Conservation (phyloP, 2,113 vertebrate species). For the Bos indicus region DNA sequence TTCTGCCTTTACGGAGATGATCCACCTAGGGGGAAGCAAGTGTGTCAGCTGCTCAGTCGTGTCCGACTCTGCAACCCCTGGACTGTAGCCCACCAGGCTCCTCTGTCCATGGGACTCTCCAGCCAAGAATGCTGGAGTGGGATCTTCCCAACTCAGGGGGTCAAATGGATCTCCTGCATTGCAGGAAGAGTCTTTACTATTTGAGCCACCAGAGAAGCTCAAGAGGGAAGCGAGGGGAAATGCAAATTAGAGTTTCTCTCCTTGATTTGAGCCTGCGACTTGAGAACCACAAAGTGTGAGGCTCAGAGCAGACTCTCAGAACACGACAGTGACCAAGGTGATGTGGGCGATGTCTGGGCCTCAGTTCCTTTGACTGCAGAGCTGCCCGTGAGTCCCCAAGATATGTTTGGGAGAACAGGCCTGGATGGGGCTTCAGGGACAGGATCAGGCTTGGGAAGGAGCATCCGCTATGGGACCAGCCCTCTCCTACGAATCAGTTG, state of each 20-base stretch:
- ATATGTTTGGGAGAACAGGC: fast-evolving
- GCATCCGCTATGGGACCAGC: fast-evolving
- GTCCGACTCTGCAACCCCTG: neutral
- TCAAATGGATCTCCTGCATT: neutral
- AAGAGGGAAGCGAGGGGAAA: neutral
- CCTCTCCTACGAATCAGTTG: neutral
- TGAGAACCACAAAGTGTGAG: neutral
- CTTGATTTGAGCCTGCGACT: neutral
- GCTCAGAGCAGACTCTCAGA: neutral
- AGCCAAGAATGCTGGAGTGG: neutral
- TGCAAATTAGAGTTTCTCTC: neutral
- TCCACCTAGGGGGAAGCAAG: neutral
- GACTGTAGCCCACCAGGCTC: neutral
- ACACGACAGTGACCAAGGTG: neutral
- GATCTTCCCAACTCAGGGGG: neutral
- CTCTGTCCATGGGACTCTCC: neutral
- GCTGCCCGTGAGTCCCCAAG: neutral
- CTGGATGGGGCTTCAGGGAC: neutral
- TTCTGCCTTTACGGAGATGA: neutral
- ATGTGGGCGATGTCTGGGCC: fast-evolving
- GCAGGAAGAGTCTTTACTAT: neutral
- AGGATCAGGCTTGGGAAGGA: neutral
- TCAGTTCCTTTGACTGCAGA: neutral
- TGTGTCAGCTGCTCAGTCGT: neutral
- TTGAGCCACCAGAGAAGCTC: neutral